Conservation (phyloP, 2,113 vertebrate species). For the Entosphenus tridentatus region DNA sequence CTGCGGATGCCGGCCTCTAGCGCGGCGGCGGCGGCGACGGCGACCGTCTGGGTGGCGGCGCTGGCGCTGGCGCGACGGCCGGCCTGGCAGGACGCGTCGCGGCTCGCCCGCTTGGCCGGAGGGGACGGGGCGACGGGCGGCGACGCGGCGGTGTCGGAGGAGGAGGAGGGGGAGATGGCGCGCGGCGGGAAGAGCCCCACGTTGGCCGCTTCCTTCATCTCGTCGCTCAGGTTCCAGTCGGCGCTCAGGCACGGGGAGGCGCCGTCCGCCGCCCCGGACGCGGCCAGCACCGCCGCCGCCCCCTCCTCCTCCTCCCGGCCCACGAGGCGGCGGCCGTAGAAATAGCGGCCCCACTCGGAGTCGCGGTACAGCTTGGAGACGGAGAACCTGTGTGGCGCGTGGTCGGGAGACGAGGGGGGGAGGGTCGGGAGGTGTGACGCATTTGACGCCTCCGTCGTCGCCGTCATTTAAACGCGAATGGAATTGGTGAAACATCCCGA, state of each 20-base stretch:
- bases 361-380: constrained; percentile 37
- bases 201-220: constrained; percentile 99
- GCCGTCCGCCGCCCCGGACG: constrained; percentile 21
- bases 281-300: constrained; percentile 15
- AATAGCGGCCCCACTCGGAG: too few relatives aligned
- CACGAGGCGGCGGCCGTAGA: too few relatives aligned
- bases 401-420: too few relatives aligned
- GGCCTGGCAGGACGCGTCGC: constrained; percentile 40
- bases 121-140: too few relatives aligned
- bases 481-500: too few relatives aligned
- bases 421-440: too few relatives aligned
- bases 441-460: too few relatives aligned
- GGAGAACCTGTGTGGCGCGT: too few relatives aligned
- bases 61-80: constrained; percentile 30
- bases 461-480: too few relatives aligned
- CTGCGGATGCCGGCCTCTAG: constrained; percentile 56
- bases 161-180: too few relatives aligned
- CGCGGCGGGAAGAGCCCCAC: constrained; percentile 16
- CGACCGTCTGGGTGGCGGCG: constrained; percentile 55
- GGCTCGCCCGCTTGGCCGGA: too few relatives aligned
- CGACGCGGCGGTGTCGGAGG: too few relatives aligned
- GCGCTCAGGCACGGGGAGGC: constrained; percentile 37
- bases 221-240: constrained; percentile 81
- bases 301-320: constrained; percentile 18
- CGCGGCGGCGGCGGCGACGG: constrained; percentile 30